A percentile compares a stretch with the other conserved stretches of the same genome.
Evolutionary conservation across 2,888 invertebrate genomes (phyloP).

Genomic region (Sericinus montela): DNA sequence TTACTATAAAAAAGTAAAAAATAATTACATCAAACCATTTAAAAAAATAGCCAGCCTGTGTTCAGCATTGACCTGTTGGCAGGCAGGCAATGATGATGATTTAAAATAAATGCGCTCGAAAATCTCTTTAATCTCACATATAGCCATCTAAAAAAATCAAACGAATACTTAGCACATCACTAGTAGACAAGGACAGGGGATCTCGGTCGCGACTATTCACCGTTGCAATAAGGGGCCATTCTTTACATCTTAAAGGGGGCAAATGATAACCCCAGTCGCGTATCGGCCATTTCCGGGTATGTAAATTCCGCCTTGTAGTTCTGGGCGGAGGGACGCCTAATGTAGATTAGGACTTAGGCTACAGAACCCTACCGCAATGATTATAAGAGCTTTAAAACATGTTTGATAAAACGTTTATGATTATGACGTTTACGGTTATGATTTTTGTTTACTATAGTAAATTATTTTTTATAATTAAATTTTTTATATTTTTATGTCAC

Average conservation of each 20-base stretch:
- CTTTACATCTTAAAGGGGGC: constrained; percentile 47
- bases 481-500: too few species aligned
- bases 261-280: constrained; percentile 49
- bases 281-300: constrained; percentile 41
- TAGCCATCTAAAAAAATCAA: too few species aligned
- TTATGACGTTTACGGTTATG: too few species aligned
- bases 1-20: too few species aligned
- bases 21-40: too few species aligned
- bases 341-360: constrained; percentile 5
- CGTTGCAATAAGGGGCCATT: constrained; percentile 30
- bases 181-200: constrained; percentile 1
- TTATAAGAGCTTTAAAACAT: constrained; percentile 17
- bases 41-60: too few species aligned
- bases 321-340: constrained; percentile 20
- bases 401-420: background rate
- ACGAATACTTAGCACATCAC: constrained; percentile 1
- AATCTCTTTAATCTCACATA: too few species aligned
- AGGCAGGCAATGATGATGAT: too few species aligned
- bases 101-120: too few species aligned
- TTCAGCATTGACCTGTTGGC: too few species aligned
- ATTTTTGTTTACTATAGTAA: background rate
- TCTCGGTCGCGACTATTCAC: constrained; percentile 14
- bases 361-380: constrained; percentile 5
- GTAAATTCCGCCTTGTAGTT: constrained; percentile 39
- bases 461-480: too few species aligned